Evolutionary conservation across 2,797 vertebrate species (phyloP), one percentile per base, ranked within the genome.

Genomic region (Aeoliscus strigatus): DNA sequence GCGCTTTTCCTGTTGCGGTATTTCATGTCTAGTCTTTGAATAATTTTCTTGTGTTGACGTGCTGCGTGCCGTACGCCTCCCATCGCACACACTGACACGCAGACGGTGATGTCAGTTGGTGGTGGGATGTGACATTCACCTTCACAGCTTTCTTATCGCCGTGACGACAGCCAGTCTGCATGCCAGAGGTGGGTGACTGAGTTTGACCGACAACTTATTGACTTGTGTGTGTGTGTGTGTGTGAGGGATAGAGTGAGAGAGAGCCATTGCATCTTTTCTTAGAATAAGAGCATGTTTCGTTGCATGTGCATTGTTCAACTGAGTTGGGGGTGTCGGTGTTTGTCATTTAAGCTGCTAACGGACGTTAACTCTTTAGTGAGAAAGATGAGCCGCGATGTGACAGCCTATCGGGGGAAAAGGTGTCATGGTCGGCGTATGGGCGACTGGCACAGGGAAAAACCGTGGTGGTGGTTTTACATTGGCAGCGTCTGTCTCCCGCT

Each of bases 401-500:
- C 66, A 60, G 53, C 52, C 51, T n/a, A 32, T 65, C 37, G 12
- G 28, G 26, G 33, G 39, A 51, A 56, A 64, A 62, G 68, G 70
- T 74, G 66, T 70, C 60, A 60, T 32, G 61, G 59, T 41, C 42
- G 58, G 48, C 3, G 41, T 75, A 66, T 80, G 60, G 62, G 66
- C 78, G 79, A 54, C 57, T 50, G 61, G 53, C 25, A 10, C 31
- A 6, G 18, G 3, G n/a, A n/a, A n/a, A n/a, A n/a, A n/a, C n/a
- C n/a, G n/a, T n/a, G n/a, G n/a, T n/a, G n/a, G n/a, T n/a, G 9
- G 53, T 46, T 80, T 77, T 77, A 70, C 71, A 79, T 82, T 71
- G 56, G 70, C 62, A 31, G 26, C 14, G 70, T 76, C 77, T 66
- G 59, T 52, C 49, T 28, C 45, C 51, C n/a, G 1, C 27, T 26